phyloP scores from a whole-genome alignment of 2,113 vertebrate species.

The Cromileptes altivelis region DNA sequence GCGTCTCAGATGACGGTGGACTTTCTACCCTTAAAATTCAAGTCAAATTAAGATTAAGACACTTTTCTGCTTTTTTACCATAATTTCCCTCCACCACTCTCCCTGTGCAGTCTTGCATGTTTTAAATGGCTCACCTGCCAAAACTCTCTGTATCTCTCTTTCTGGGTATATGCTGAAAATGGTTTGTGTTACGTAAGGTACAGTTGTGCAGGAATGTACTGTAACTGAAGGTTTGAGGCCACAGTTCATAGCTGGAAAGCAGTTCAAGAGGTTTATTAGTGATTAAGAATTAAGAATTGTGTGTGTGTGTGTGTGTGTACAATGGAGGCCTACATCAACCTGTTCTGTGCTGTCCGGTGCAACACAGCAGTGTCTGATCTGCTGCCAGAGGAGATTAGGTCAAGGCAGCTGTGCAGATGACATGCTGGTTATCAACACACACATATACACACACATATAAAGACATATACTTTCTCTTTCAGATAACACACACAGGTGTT shows the following conservation, averaged over 20 bases:
- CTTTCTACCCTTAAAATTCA: background rate
- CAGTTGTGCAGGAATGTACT: background rate
- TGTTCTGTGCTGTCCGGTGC: constrained; percentile 20
- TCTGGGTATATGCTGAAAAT: background rate
- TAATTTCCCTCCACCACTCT: background rate
- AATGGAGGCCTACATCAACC: constrained; percentile 51
- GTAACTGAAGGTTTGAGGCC: background rate
- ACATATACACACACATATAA: constrained; percentile 9
- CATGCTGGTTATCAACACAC: constrained; percentile 14
- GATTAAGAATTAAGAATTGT: constrained; percentile 26
- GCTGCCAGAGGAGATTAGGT: constrained; percentile 67
- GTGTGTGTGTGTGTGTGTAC: constrained; percentile 35
- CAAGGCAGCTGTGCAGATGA: constrained; percentile 27
- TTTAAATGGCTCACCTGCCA: background rate
- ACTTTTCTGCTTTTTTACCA: background rate
- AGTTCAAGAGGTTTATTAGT: constrained; percentile 44
- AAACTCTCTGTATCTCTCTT: background rate
- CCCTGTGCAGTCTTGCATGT: background rate
- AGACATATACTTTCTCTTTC: background rate
- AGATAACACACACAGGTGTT: constrained; percentile 4
- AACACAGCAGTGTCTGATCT: constrained; percentile 51
- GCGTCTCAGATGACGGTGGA: background rate
- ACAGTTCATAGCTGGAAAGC: constrained; percentile 30
- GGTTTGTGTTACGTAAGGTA: background rate
- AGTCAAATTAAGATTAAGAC: background rate